Conservation (phyloP, 2,113 vertebrate genomes). For the Symphodus melops region DNA sequence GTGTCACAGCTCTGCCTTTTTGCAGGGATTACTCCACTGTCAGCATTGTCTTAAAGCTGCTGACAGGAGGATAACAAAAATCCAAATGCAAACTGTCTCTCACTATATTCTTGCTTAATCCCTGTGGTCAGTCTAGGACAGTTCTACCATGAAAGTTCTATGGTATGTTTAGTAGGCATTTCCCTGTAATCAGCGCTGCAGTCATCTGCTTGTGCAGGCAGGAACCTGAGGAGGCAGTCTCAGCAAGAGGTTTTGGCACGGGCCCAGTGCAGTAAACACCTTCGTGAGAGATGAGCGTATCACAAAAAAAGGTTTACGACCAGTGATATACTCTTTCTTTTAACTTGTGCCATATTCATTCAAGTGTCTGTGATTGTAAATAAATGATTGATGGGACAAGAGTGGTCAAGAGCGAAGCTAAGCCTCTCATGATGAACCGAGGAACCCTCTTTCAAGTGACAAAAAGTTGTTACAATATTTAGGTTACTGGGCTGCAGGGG, state of each 20-base stretch:
- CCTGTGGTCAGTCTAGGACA: background rate
- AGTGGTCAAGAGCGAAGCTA: slow-evolving; percentile 13
- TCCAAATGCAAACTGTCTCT: slow-evolving; percentile 3
- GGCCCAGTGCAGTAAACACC: slow-evolving; percentile 44
- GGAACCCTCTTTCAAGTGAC: background rate
- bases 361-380: slow-evolving; percentile 15
- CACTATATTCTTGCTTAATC: slow-evolving; percentile 2
- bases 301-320: slow-evolving; percentile 45
- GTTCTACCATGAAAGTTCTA: background rate
- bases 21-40: slow-evolving; percentile 10
- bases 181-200: slow-evolving; percentile 18
- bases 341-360: background rate
- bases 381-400: slow-evolving; percentile 30
- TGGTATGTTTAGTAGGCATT: slow-evolving; percentile 37
- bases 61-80: slow-evolving; percentile 5
- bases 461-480: background rate
- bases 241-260: slow-evolving; percentile 40
- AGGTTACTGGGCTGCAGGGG: background rate
- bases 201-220: slow-evolving; percentile 39
- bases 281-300: slow-evolving; percentile 18
- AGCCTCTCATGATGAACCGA: slow-evolving; percentile 8
- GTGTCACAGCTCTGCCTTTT: slow-evolving; percentile 3
- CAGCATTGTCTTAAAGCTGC: background rate
- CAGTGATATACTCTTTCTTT: slow-evolving; percentile 37
- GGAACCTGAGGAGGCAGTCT: slow-evolving; percentile 56